Evolutionary conservation across 2,113 vertebrate genomes (phyloP).

Genomic region (Callocephalon fimbriatum): DNA sequence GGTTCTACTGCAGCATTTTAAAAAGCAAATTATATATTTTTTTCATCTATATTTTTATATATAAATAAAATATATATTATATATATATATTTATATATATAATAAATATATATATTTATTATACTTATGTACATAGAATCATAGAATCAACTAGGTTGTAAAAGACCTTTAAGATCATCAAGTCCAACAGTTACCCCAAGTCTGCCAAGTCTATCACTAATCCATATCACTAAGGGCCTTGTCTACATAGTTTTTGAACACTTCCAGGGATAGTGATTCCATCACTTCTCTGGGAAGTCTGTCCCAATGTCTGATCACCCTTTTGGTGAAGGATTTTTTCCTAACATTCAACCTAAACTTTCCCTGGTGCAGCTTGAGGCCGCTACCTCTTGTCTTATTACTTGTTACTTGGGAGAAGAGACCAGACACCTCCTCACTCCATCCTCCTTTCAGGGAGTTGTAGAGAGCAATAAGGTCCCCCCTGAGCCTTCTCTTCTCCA

Average conservation of each 20-base stretch:
- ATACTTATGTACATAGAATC: neutral
- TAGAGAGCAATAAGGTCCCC: neutral
- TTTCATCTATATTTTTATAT: neutral
- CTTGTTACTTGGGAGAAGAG: neutral
- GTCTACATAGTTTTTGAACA: neutral
- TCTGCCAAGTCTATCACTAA: neutral
- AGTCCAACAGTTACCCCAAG: neutral
- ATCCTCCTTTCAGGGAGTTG: neutral
- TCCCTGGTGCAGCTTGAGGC: neutral
- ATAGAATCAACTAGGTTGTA: neutral
- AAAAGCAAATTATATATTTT: neutral
- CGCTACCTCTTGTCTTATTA: neutral
- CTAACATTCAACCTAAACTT: neutral
- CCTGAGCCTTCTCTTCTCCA: neutral
- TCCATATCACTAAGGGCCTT: neutral
- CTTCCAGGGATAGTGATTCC: neutral
- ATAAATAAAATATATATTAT: too few relatives aligned
- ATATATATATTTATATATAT: too few relatives aligned
- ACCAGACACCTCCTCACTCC: neutral
- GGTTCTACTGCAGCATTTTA: neutral
- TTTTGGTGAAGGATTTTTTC: neutral
- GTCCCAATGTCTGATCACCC: neutral
- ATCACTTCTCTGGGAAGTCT: neutral
- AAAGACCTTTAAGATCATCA: neutral
- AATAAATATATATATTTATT: neutral